Base-by-base conservation (phyloP, 2,888 invertebrate genomes). In the Mamestra brassicae region DNA sequence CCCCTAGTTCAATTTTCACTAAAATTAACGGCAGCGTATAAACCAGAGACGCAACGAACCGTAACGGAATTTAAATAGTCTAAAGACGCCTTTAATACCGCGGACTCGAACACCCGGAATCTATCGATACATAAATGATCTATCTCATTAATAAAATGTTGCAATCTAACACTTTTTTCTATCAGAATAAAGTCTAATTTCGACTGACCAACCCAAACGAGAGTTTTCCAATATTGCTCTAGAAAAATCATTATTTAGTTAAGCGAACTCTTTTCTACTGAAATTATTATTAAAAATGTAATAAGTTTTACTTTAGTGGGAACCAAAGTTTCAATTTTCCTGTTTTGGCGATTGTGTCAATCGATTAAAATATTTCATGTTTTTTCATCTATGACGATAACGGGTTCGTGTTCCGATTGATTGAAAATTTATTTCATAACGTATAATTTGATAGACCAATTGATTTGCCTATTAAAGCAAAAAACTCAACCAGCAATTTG, bases 1-100 rank as follows among this genome's bases (percentile, higher is more conserved):
- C 88, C 90, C 91, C 74, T 64, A 89, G 90, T 93, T 93, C 93
- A 96, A 96, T 95, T 96, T 95, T 92, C 92, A 90, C 92, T 91
- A 90, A 96, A 96, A 97, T 96, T 96, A 96, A 96, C 96, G 94
- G 95, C 94, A 84, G 92, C 91, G 96, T 94, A 96, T 97, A 96
- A 97, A 97, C 94, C 95, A 96, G 94, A 92, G 90, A 94, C 92
- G 97, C 97, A 97, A 97, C 97, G 96, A 97, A 96, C 96, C 96
- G 94, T 89, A 95, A 93, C 83, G 96, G 96, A 96, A 97, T 96
- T 96, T 95, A 95, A 96, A 95, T 96, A 95, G 96, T 96, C 96
- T 94, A 92, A 92, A 95, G 94, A 93, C 93, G 93, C 93, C 92
- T 95, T 93, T 93, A 92, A 91, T 89, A 90, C 89, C 90, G 89